A percentile compares a stretch with the other conserved stretches of the same genome.
Evolutionary conservation across 1,140 invertebrate species (phyloP).

Genomic region (Heliconius hewitsoni): DNA sequence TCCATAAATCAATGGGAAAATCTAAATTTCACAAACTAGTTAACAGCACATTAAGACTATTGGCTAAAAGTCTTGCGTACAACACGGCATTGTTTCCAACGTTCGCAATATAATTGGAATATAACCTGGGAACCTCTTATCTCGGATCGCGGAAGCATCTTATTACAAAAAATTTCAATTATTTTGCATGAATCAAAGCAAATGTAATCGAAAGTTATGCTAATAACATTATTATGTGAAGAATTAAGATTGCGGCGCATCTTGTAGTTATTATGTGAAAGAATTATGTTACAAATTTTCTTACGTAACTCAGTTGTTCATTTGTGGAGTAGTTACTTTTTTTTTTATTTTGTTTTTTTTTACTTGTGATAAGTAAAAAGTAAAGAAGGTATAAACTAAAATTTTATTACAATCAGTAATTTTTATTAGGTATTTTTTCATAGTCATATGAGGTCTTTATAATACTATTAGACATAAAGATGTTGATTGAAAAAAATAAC

Average conservation of each 20-base stretch:
- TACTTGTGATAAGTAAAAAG: not conserved
- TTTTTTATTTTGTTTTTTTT: not conserved
- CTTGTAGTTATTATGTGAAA: not conserved
- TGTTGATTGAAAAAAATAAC: too few species aligned
- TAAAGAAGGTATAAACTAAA: too few species aligned
- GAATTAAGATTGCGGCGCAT: not conserved
- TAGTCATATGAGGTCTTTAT: too few species aligned
- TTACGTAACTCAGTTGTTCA: not conserved
- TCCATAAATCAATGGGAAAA: constrained; percentile 8
- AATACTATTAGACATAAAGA: too few species aligned
- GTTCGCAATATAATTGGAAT: constrained; percentile 24
- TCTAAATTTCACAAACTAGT: constrained; percentile 11
- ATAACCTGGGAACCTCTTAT: constrained; percentile 35
- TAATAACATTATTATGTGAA: constrained; percentile 24
- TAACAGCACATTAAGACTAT: constrained; percentile 22
- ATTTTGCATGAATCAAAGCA: constrained; percentile 29
- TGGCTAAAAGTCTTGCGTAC: constrained; percentile 7
- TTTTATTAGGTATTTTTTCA: too few species aligned
- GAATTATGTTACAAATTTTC: constrained; percentile 1
- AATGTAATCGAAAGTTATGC: constrained; percentile 31
- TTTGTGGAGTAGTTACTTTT: not conserved
- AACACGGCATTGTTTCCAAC: constrained; percentile 32
- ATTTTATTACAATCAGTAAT: too few species aligned
- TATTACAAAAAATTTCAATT: constrained; percentile 34
- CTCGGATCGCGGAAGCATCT: constrained; percentile 35